These are phyloP conservation scores for Speoplatyrhinus poulsoni DNA, from an alignment of 2,113 vertebrate genomes.

Conservation along the genomic window DNA sequence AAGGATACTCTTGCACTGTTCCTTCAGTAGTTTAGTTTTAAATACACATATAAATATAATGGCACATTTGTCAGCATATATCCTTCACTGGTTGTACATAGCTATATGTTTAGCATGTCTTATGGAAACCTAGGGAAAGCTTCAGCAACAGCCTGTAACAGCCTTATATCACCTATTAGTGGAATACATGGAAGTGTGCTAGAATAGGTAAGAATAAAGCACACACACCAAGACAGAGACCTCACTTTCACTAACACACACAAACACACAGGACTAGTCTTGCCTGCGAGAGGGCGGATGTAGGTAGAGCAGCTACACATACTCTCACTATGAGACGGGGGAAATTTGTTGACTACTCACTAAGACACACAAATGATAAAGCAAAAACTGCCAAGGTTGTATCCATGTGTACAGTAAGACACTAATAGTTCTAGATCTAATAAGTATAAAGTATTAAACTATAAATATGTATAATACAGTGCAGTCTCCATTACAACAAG, in stretches of 20 bases:
- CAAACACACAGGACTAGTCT: neutral
- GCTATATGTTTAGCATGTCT: too few relatives aligned
- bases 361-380: slow-evolving; percentile 2
- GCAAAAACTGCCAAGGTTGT: neutral
- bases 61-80: too few relatives aligned
- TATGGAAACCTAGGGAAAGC: too few relatives aligned
- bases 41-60: too few relatives aligned
- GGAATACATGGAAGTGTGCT: neutral
- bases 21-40: too few relatives aligned
- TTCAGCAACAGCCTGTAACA: neutral
- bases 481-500: too few relatives aligned
- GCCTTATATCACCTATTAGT: neutral
- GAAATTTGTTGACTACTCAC: slow-evolving; percentile 45
- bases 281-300: slow-evolving; percentile 18
- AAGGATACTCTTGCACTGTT: too few relatives aligned
- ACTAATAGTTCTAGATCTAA: neutral
- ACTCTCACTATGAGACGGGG: slow-evolving; percentile 54
- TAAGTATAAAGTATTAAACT: too few relatives aligned
- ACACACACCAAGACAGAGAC: slow-evolving; percentile 25
- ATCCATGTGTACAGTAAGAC: neutral
- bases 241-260: slow-evolving; percentile 48
- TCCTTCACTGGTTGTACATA: too few relatives aligned
- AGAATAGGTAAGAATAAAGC: neutral
- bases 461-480: too few relatives aligned
- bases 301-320: slow-evolving; percentile 31